Base-by-base conservation (phyloP, 2,797 vertebrate species). In the Notamacropus eugenii region DNA sequence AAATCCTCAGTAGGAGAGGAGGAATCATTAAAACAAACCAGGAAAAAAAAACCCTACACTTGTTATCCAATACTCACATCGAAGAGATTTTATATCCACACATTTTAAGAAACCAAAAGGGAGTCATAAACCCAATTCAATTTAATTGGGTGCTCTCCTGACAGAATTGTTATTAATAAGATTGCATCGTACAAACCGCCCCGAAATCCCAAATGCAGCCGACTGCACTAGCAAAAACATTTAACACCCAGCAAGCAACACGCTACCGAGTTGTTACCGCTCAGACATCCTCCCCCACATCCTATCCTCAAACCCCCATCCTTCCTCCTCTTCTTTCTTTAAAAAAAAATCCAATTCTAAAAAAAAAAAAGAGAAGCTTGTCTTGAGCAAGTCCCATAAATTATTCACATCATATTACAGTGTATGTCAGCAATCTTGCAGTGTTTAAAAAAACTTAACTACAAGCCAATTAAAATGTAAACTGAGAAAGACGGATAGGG, bases 381-480 rank as follows among this genome's bases (percentile, higher is more conserved):
- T 98, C 98, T 98, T 0, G 27, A 98, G 97, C 97, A 98, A 98
- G 97, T 98, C 96, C 98, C 97, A 99, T 99, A 98, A 99, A 99
- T 99, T 99, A 99, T 99, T 99, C 98, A 99, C 98, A 98, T 97
- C 98, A 98, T 98, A 99, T 99, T 99, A 98, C 98, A 98, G 98
- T 98, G 98, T 98, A 98, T 99, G 98, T 99, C 99, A 99, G 99
- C 98, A 99, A 98, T 98, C 99, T 98, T 97, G 95, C 98, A 98
- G 98, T 99, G 98, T 99, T 99, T 99, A 99, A 99, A 99, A 87
- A 99, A 99, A 98, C 98, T 98, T 99, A 99, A 99, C 98, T 99
- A 98, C 98, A 98, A 99, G 99, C 99, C 99, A 99, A 99, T 99
- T 99, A 99, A 99, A 99, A 99, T 98, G 98, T 99, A 99, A 99